Conservation (phyloP, 1,140 invertebrate species). For the Liolophura sinensis region DNA sequence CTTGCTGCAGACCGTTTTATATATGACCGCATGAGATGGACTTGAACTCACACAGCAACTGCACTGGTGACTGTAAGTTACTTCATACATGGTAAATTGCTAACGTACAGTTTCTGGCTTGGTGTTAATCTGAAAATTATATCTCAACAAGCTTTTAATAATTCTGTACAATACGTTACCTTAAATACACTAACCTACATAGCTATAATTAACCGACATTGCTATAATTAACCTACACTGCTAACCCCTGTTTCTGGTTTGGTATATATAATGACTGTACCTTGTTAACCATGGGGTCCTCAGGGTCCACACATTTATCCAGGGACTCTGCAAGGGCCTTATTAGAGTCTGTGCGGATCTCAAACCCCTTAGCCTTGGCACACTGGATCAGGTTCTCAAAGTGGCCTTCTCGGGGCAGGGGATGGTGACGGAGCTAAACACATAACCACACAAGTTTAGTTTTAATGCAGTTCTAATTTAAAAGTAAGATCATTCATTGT, state of each 20-base stretch:
- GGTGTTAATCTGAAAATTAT: no score
- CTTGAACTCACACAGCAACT: no score
- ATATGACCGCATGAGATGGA: no score
- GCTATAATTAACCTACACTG: no score
- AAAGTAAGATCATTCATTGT: background rate
- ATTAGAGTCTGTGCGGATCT: slow-evolving; percentile 47
- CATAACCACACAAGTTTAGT: background rate
- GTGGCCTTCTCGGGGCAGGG: slow-evolving; percentile 48
- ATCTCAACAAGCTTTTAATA: no score
- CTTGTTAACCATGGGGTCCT: slow-evolving; percentile 52
- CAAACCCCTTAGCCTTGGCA: slow-evolving; percentile 47
- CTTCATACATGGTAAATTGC: no score
- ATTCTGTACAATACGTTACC: background rate
- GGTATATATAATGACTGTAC: slow-evolving; percentile 7
- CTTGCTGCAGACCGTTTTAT: no score
- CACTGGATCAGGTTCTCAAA: slow-evolving; percentile 49
- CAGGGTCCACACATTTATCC: slow-evolving; percentile 45
- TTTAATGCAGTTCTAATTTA: background rate
- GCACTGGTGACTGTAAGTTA: no score
- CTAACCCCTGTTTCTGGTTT: no score
- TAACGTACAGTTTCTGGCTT: no score
- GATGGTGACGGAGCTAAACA: slow-evolving; percentile 48
- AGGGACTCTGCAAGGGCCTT: slow-evolving; percentile 53
- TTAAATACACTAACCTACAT: background rate
- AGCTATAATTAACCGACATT: slow-evolving; percentile 9